A percentile compares a stretch with the other conserved stretches of the same genome.
Conservation (phyloP, 2,888 invertebrate species). For the Nymphalis urticae region DNA sequence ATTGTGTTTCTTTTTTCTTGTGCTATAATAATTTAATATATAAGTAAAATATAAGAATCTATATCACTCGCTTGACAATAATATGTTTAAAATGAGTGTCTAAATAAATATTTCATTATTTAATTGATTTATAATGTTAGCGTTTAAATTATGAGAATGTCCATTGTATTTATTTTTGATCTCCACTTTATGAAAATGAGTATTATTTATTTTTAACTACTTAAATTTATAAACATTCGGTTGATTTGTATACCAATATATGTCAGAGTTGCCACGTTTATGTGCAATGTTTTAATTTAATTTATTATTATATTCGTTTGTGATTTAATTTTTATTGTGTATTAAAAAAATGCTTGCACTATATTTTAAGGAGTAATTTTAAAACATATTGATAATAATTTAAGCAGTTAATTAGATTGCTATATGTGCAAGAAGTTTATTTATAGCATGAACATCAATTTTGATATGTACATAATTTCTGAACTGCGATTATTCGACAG, state of each 20-base stretch:
- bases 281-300: too few species aligned
- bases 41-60: not conserved
- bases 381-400: too few species aligned
- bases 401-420: too few species aligned
- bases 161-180: constrained; percentile 4
- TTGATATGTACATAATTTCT: too few species aligned
- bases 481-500: too few species aligned
- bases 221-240: not conserved
- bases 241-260: not conserved
- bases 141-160: not conserved
- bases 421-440: too few species aligned
- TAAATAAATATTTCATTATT: not conserved
- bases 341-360: too few species aligned
- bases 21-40: constrained; percentile 5
- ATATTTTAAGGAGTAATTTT: too few species aligned
- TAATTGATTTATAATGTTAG: not conserved
- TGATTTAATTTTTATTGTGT: too few species aligned
- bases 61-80: constrained; percentile 39
- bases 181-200: constrained; percentile 6
- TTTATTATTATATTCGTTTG: too few species aligned
- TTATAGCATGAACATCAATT: too few species aligned
- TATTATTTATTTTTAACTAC: constrained; percentile 9
- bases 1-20: not conserved
- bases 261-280: not conserved
- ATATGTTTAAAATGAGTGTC: constrained; percentile 23